Evolutionary conservation across 2,113 vertebrate species (phyloP).

Genomic region (Oceanites oceanicus): DNA sequence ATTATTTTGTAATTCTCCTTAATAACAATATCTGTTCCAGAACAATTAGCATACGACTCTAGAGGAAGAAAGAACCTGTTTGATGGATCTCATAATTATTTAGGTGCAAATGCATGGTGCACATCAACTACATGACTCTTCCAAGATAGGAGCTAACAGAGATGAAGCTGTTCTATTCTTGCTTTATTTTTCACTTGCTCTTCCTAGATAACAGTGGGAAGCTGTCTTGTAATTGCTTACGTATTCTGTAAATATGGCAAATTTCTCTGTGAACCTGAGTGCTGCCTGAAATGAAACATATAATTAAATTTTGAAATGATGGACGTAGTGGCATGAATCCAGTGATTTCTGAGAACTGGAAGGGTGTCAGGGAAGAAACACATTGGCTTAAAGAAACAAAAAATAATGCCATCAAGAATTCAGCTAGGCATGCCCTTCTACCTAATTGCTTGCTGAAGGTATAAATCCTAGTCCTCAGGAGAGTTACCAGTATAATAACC

Average conservation of each 20-base stretch:
- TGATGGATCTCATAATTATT: not conserved
- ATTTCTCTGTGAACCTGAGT: not conserved
- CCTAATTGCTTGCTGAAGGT: not conserved
- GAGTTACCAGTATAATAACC: not conserved
- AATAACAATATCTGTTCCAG: not conserved
- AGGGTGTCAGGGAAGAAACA: not conserved
- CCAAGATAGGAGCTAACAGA: not conserved
- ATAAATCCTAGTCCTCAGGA: not conserved
- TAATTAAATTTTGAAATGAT: not conserved
- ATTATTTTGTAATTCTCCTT: constrained; percentile 8
- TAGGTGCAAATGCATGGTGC: not conserved
- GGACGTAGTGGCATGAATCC: not conserved
- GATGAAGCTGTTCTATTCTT: not conserved
- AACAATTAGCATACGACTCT: not conserved
- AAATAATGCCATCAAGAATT: not conserved
- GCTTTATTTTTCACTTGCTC: not conserved
- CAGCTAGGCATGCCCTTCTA: not conserved
- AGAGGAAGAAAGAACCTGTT: not conserved
- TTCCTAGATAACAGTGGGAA: not conserved
- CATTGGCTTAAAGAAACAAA: not conserved
- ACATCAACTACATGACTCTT: not conserved
- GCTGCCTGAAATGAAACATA: not conserved
- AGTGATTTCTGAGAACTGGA: not conserved
- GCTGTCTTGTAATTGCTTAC: not conserved
- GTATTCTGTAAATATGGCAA: not conserved